Evolutionary conservation across 2,113 vertebrate species (phyloP).

Genomic region (Prochilodus magdalenae): DNA sequence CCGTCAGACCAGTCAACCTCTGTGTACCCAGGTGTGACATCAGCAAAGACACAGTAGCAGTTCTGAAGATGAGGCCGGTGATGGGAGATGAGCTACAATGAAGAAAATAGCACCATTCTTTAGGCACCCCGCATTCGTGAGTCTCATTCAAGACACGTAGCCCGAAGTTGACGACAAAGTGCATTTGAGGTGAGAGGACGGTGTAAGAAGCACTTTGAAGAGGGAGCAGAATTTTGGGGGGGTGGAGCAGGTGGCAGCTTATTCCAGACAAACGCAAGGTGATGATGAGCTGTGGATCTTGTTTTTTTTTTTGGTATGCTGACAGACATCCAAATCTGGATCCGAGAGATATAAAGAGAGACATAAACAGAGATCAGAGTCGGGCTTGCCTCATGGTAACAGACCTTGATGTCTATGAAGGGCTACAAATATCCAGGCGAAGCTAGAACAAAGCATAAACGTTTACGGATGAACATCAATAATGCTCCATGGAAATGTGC

Average conservation of each 20-base stretch:
- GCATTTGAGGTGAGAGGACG: slow-evolving; percentile 69
- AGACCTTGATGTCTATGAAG: slow-evolving; percentile 6
- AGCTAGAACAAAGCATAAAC: not conserved
- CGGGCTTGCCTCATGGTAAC: not conserved
- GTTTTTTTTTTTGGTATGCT: slow-evolving; percentile 65
- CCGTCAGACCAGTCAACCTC: not conserved
- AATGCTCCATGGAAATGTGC: not conserved
- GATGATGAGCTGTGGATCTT: slow-evolving; percentile 43
- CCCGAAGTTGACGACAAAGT: slow-evolving; percentile 65
- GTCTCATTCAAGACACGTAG: slow-evolving; percentile 39
- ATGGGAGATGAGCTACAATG: slow-evolving; percentile 2
- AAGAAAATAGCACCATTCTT: slow-evolving; percentile 71
- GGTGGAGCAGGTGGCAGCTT: slow-evolving; percentile 26
- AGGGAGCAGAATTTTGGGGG: slow-evolving; percentile 62
- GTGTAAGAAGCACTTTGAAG: slow-evolving; percentile 60
- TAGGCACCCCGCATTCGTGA: slow-evolving; percentile 31
- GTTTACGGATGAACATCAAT: not conserved
- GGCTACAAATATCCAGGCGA: not conserved
- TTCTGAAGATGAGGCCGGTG: slow-evolving; percentile 8
- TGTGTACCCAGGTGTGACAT: slow-evolving; percentile 8
- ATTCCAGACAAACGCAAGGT: slow-evolving; percentile 52
- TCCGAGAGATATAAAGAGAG: slow-evolving; percentile 25
- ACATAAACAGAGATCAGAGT: not conserved
- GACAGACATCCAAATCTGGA: slow-evolving; percentile 48
- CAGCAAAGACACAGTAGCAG: not conserved